Base-by-base conservation (phyloP, 1,140 invertebrate species). In the Drosophila nannoptera region DNA sequence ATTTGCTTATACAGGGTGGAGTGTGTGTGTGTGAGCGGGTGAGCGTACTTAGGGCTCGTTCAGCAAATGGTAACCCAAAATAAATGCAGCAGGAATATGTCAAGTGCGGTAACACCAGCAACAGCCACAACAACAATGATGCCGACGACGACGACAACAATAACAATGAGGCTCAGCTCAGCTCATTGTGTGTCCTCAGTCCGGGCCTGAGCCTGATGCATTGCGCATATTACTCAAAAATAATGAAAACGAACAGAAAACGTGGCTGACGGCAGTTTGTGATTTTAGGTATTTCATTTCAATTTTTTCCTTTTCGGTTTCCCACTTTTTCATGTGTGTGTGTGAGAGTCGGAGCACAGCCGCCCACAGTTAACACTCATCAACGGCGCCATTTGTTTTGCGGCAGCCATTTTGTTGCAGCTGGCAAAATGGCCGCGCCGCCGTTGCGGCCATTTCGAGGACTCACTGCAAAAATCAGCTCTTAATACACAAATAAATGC, bases 401-500 rank as follows among this genome's bases (percentile, higher is more conserved):
- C 45, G 72, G 62, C 72, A 61, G 78, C 78, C 78, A 84, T 84
- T 84, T 83, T 84, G 80, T 78, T 78, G 75, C 71, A 82, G 56
- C 59, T 70, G 36, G 61, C 75, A 82, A 82, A 75, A 82, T 82
- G 78, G 78, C 80, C 59, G 78, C 61, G 55, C 54, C 64, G 36
- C 22, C 63, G 35, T 65, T 46, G 42, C 14, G 45, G 52, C 45
- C 14, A 69, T 62, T 54, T 52, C 12, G 50, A 36, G 55, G n/a
- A 32, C 66, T 49, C 16, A 35, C 43, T 62, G 49, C 55, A 49
- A 32, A 78, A 84, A 83, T 76, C 76, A 80, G 67, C 80, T 73
- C 66, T 78, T 83, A 83, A 83, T 84, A 73, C 65, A 83, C 66
- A 82, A 82, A 82, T 82, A 82, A 83, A 83, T 83, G 80, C 69